Evolutionary conservation across 2,113 vertebrate genomes (phyloP).

Genomic region (Antechinus flavipes): DNA sequence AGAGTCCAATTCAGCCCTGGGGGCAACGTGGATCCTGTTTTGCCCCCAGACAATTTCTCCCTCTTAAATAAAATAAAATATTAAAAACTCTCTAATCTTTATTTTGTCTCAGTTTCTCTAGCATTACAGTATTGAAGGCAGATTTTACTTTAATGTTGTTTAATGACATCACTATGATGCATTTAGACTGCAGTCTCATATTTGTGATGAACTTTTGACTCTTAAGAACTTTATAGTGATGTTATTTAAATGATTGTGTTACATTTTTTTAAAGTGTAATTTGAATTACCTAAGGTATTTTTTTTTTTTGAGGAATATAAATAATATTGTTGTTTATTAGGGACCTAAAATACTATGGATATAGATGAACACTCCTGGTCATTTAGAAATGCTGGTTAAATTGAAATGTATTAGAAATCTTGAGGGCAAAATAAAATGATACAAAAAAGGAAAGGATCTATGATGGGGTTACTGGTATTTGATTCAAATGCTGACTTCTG

Average conservation of each 20-base stretch:
- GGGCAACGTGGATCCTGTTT: too few relatives aligned
- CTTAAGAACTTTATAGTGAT: not conserved
- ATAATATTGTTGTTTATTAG: not conserved
- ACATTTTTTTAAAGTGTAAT: not conserved
- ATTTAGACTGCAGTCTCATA: not conserved
- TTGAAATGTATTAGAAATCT: not conserved
- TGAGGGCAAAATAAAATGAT: not conserved
- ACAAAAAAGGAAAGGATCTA: not conserved
- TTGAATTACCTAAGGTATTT: not conserved
- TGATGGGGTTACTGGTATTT: not conserved
- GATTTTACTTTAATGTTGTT: conserved; percentile 20
- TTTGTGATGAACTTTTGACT: not conserved
- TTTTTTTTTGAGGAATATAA: not conserved
- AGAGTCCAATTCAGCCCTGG: too few relatives aligned
- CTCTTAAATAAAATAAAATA: too few relatives aligned
- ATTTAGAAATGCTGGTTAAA: not conserved
- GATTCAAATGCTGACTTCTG: not conserved
- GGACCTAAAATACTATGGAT: not conserved
- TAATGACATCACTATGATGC: not conserved
- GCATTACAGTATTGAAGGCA: conserved; percentile 8
- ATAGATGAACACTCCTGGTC: not conserved
- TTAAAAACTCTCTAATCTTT: too few relatives aligned
- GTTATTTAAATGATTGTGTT: not conserved
- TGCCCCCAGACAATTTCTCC: too few relatives aligned
- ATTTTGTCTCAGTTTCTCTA: too few relatives aligned